phyloP scores from a whole-genome alignment of 2,113 vertebrate genomes.

The Cricetomys ansorgei region DNA sequence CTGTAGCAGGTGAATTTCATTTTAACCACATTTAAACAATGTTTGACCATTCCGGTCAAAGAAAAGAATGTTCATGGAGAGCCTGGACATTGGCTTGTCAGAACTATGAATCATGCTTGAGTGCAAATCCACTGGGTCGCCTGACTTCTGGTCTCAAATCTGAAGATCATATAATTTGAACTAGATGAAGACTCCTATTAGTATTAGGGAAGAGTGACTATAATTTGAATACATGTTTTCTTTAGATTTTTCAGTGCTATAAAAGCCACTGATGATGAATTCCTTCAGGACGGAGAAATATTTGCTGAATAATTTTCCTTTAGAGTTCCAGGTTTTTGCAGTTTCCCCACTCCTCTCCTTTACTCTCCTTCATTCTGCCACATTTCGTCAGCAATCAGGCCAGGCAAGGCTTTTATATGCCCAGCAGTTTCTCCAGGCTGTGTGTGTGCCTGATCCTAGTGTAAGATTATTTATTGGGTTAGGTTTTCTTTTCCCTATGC shows the following conservation, averaged over 20 bases:
- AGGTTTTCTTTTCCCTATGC: not conserved
- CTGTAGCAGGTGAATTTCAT: not conserved
- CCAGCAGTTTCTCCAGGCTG: not conserved
- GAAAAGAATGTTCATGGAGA: not conserved
- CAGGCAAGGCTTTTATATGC: not conserved
- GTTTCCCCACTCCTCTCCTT: not conserved
- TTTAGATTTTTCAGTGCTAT: not conserved
- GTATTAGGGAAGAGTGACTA: not conserved
- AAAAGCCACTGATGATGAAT: not conserved
- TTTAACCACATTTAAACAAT: not conserved
- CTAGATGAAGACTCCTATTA: not conserved
- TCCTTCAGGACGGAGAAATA: not conserved
- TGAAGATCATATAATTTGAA: slow-evolving; percentile 1
- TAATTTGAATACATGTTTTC: not conserved
- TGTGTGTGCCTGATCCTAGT: not conserved
- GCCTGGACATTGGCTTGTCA: not conserved
- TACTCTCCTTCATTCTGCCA: not conserved
- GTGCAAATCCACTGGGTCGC: not conserved
- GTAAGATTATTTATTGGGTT: not conserved
- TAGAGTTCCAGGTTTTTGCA: not conserved
- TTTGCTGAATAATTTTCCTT: slow-evolving; percentile 1
- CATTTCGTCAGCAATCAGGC: not conserved
- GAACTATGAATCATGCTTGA: not conserved
- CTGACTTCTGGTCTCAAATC: not conserved
- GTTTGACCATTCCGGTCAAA: not conserved